A percentile compares a stretch with the other conserved stretches of the same genome.
phyloP scores from a whole-genome alignment of 2,888 invertebrate genomes.

The Pycnomerus fuliginosus region DNA sequence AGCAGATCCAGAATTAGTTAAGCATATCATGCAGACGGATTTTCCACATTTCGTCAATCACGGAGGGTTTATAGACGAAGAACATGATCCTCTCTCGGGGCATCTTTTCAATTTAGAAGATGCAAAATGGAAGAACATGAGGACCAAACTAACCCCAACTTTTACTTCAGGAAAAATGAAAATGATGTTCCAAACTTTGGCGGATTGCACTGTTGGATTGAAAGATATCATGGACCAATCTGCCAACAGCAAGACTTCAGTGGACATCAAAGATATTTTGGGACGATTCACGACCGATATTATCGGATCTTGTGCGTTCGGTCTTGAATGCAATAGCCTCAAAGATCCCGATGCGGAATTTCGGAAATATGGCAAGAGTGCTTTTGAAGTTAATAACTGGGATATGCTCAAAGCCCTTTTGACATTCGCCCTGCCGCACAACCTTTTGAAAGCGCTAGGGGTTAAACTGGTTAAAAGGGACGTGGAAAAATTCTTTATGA shows the following conservation, averaged over 20 bases:
- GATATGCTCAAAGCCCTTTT: conserved; percentile 15
- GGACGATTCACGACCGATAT: conserved; percentile 56
- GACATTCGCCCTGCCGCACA: conserved; percentile 2
- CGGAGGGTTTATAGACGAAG: conserved; percentile 41
- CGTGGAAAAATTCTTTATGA: conserved; percentile 50
- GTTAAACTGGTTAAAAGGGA: neutral
- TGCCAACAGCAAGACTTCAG: conserved; percentile 28
- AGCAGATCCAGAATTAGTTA: conserved; percentile 43
- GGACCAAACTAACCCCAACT: conserved; percentile 49
- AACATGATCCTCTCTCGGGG: conserved; percentile 40
- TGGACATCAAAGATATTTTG: conserved; percentile 52
- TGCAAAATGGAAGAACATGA: conserved; percentile 49
- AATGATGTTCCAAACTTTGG: conserved; percentile 46
- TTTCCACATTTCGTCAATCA: conserved; percentile 45
- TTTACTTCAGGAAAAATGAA: conserved; percentile 54
- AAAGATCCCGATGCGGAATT: conserved; percentile 56
- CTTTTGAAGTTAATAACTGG: conserved; percentile 23
- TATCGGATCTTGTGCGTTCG: conserved; percentile 58
- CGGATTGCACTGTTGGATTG: conserved; percentile 39
- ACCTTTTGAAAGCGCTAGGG: conserved; percentile 5
- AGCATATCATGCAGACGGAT: conserved; percentile 44
- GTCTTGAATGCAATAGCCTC: conserved; percentile 60
- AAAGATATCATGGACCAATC: conserved; percentile 31
- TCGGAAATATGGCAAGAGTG: conserved; percentile 22
- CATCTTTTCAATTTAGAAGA: conserved; percentile 41